Conservation (phyloP, 2,888 invertebrate species). For the Phaedon cochleariae region DNA sequence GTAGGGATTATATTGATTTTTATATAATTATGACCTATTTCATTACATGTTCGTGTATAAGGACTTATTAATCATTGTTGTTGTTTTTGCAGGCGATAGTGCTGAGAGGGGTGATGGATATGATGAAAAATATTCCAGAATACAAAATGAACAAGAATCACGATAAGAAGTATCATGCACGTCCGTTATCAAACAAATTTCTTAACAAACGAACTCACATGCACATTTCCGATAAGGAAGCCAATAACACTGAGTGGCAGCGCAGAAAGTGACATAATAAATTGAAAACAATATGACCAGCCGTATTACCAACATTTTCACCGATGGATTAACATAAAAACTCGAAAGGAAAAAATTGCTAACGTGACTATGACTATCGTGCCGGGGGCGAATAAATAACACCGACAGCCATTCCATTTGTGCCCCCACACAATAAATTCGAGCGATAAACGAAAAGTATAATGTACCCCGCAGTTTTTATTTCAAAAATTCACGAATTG, state of each 20-base stretch:
- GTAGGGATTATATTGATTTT: too few species aligned
- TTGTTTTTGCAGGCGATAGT: neutral
- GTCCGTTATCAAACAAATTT: neutral
- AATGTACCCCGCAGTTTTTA: conserved; percentile 53
- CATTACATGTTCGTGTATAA: too few species aligned
- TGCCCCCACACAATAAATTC: conserved; percentile 57
- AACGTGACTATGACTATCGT: conserved; percentile 60
- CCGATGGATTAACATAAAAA: conserved; percentile 52
- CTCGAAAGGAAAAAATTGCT: conserved; percentile 47
- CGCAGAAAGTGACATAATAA: conserved; percentile 23
- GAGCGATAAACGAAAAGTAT: conserved; percentile 54
- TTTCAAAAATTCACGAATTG: conserved; percentile 55
- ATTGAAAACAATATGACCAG: conserved; percentile 43
- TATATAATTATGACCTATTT: too few species aligned
- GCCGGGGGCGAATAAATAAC: conserved; percentile 56
- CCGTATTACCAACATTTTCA: conserved; percentile 43
- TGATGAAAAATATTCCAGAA: neutral
- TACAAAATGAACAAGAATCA: neutral
- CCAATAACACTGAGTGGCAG: neutral
- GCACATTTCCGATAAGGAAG: conserved; percentile 13
- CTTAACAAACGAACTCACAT: conserved; percentile 9
- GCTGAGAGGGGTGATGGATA: neutral
- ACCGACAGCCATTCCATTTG: conserved; percentile 53
- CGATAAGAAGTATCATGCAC: neutral
- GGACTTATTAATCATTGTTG: too few species aligned